Evolutionary conservation across 2,797 vertebrate genomes (phyloP), one percentile per base, ranked within the genome.

Genomic region (Scomberomorus guttatus): DNA sequence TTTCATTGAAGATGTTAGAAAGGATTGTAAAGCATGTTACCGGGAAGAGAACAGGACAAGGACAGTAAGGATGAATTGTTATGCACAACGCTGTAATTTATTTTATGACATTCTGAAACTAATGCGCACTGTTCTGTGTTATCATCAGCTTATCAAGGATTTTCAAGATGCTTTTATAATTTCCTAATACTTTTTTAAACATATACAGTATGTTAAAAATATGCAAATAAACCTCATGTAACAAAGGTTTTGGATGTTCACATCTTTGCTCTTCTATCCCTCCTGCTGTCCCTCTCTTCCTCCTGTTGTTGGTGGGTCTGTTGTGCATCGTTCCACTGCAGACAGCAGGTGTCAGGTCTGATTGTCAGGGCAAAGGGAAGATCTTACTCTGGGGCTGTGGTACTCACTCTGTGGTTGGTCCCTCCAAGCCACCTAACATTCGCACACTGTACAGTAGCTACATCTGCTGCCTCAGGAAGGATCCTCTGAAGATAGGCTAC

Each of bases 321-420:
- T 22, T 37, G 55, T 74, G 62, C 55, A 71, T 71, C 6, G 5
- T 72, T 77, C 55, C 84, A 72, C 81, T 39, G 44, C 69, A 84
- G 80, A 73, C 61, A 88, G 77, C 72, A 69, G 74, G 69, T 89
- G 83, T 89, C 83, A 82, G 54, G 51, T 88, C 70, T 81, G 75
- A 85, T 90, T 82, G 81, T 80, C 68, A 72, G 74, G 70, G 75
- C 55, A 80, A 81, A 67, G n/a, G 39, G 22, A 71, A 82, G 65
- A 76, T 89, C 84, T 90, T 63, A 77, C 64, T 87, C 51, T 63
- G 46, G 6, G 18, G 65, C 75, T 42, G 72, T 79, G 63, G 27
- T 18, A 8, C 71, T 75, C 64, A n/a, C 58, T 73, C 65, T 42
- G 77, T 70, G 29, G 24, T 63, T 67, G 48, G 46, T 71, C 56